Conservation (phyloP, 2,113 vertebrate species). For the Cariama cristata region DNA sequence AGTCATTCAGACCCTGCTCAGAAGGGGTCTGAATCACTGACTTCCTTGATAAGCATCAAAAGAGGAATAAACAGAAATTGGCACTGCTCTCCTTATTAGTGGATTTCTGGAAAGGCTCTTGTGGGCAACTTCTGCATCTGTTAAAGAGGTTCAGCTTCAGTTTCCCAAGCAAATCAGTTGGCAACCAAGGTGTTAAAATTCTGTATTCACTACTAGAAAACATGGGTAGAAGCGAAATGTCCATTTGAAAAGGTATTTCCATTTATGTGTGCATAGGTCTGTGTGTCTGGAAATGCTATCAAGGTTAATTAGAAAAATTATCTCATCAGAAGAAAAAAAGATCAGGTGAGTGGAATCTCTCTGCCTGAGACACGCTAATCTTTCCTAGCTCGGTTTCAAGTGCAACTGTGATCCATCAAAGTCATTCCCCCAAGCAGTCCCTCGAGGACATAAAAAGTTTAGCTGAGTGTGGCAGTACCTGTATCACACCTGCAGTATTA, state of each 20-base stretch:
- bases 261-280: not conserved
- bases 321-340: constrained; percentile 85
- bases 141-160: not conserved
- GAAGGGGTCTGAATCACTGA: not conserved
- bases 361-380: constrained; percentile 84
- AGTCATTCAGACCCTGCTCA: not conserved
- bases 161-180: not conserved
- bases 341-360: constrained; percentile 64
- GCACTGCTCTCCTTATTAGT: not conserved
- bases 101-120: not conserved
- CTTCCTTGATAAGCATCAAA: not conserved
- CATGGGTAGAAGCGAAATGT: not conserved
- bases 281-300: constrained; percentile 75
- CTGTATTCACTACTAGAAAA: not conserved
- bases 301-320: constrained; percentile 98
- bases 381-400: constrained; percentile 75
- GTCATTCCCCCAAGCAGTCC: constrained; percentile 80
- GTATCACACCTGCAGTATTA: constrained; percentile 65
- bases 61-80: not conserved
- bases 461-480: constrained; percentile 61
- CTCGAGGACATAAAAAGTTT: constrained; percentile 74
- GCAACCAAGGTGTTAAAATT: constrained; percentile 38
- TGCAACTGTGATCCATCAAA: constrained; percentile 89
- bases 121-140: not conserved
- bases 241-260: constrained; percentile 43